Evolutionary conservation across 2,797 vertebrate genomes (phyloP).

Genomic region (Takifugu ocellatus): DNA sequence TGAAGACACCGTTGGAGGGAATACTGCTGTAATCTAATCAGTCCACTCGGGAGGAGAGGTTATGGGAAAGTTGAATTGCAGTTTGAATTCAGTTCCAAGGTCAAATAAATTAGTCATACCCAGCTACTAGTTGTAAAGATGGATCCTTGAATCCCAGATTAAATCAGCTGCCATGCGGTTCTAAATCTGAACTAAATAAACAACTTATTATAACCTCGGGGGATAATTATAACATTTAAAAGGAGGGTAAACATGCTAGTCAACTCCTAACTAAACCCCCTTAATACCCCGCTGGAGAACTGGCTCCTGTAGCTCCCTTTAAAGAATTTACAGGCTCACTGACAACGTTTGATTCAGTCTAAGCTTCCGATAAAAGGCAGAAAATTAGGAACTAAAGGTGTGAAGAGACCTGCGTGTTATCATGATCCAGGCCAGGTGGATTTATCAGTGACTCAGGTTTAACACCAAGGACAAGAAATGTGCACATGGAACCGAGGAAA

Average conservation of each 20-base stretch:
- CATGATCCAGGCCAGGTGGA: conserved; percentile 36
- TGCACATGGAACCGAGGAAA: conserved; percentile 10
- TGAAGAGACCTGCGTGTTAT: conserved; percentile 19
- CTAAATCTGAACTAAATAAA: conserved; percentile 22
- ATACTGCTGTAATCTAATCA: conserved; percentile 59
- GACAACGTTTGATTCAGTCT: not conserved
- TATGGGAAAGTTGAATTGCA: conserved; percentile 41
- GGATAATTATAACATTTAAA: conserved; percentile 8
- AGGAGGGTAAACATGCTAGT: conserved; percentile 2
- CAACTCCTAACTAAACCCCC: conserved; percentile 1
- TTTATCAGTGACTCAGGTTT: conserved; percentile 12
- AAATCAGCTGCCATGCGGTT: conserved; percentile 4
- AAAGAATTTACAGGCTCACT: not conserved
- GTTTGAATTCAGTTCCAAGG: conserved; percentile 44
- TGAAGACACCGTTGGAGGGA: conserved; percentile 46
- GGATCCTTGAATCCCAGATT: conserved; percentile 13
- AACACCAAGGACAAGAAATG: conserved; percentile 19
- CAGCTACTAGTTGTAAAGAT: conserved; percentile 24
- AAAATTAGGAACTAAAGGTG: conserved; percentile 3
- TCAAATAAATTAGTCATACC: conserved; percentile 38
- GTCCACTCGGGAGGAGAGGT: conserved; percentile 34
- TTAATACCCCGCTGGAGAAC: not conserved
- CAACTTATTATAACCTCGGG: conserved; percentile 15
- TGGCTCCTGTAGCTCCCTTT: not conserved
- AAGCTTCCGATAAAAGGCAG: conserved; percentile 17